Base-by-base conservation (phyloP, 1,140 invertebrate genomes). In the Hormaphis cornu region DNA sequence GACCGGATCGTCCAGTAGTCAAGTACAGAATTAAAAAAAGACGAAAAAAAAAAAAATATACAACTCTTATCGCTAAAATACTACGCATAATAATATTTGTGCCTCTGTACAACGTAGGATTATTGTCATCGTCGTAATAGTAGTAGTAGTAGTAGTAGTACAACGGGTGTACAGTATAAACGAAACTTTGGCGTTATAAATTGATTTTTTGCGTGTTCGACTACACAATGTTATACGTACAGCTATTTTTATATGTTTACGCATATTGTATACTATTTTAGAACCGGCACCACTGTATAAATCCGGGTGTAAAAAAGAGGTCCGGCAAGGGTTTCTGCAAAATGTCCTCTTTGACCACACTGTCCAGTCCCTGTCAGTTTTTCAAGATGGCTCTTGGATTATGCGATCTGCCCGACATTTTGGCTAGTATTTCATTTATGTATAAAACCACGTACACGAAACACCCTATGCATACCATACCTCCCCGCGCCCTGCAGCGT, bases 401-500 rank as follows among this genome's bases (percentile, higher is more conserved):
- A 33, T 66, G 61, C 44, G 61, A 66, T 66, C 61, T 66, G 46
- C 61, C 61, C 44, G 61, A 66, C 42, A 66, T 66, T 35, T 66
- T 66, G 61, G 61, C 61, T 66, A 66, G 61, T 66, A 66, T 66
- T 66, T 35, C 61, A 48, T 48, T 63, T 46, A 44, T 33, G 10
- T 46, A 35, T 63, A 16, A 22, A 58, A 24, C 53, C 33, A 53
- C 9, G 18, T n/a, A 16, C 28, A n/a, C n/a, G n/a, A 6, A 26
- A 33, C 9, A 33, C 30, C 30, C 30, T 9, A 30, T n/a, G n/a
- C n/a, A n/a, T n/a, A n/a, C n/a, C n/a, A n/a, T n/a, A n/a, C n/a
- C 28, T 12, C 16, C 20, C 54, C 4, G 30, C 12, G 10, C 1
- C 44, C n/a, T 7, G 24, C 26, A 30, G n/a, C 14, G 20, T 28